phyloP scores from a whole-genome alignment of 2,888 invertebrate species.

The Drosophila cracens region DNA sequence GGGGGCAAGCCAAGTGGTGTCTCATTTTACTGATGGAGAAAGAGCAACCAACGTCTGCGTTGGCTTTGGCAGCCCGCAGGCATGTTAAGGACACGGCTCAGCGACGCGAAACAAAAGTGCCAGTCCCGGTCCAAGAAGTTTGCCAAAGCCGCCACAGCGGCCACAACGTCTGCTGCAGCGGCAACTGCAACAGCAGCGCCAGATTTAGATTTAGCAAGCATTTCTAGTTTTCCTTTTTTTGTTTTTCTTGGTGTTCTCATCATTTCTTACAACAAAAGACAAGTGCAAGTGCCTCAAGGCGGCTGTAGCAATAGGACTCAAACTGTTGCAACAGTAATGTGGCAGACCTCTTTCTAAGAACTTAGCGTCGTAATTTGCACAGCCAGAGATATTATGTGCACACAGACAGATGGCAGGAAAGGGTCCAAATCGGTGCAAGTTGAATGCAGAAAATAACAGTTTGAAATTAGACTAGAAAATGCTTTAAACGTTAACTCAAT shows the following conservation, averaged over 20 bases:
- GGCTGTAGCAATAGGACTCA: slow-evolving; percentile 23
- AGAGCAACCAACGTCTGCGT: slow-evolving; percentile 43
- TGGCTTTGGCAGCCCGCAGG: slow-evolving; percentile 40
- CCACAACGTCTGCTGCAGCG: not conserved
- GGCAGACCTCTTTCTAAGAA: slow-evolving; percentile 11
- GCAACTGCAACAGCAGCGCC: not conserved
- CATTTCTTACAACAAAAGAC: slow-evolving; percentile 51
- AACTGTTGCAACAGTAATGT: slow-evolving; percentile 63
- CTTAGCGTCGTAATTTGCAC: slow-evolving; percentile 54
- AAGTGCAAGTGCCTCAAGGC: slow-evolving; percentile 51
- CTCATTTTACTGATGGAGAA: slow-evolving; percentile 12
- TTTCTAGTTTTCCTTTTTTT: slow-evolving; percentile 9
- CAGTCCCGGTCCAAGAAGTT: slow-evolving; percentile 55
- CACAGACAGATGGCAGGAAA: slow-evolving; percentile 21
- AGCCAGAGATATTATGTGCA: slow-evolving; percentile 40
- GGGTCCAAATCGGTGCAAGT: slow-evolving; percentile 26
- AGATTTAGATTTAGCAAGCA: slow-evolving; percentile 57
- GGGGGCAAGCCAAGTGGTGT: slow-evolving; percentile 12
- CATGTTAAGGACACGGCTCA: slow-evolving; percentile 67
- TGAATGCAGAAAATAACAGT: slow-evolving; percentile 6
- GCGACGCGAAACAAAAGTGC: slow-evolving; percentile 77
- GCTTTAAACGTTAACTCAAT: slow-evolving; percentile 13
- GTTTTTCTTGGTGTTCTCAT: slow-evolving; percentile 14
- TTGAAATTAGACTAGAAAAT: slow-evolving; percentile 12
- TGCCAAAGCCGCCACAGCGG: slow-evolving; percentile 41